These are phyloP conservation scores for Calephelis virginiensis DNA, from an alignment of 1,140 invertebrate genomes.

Conservation along the genomic window DNA sequence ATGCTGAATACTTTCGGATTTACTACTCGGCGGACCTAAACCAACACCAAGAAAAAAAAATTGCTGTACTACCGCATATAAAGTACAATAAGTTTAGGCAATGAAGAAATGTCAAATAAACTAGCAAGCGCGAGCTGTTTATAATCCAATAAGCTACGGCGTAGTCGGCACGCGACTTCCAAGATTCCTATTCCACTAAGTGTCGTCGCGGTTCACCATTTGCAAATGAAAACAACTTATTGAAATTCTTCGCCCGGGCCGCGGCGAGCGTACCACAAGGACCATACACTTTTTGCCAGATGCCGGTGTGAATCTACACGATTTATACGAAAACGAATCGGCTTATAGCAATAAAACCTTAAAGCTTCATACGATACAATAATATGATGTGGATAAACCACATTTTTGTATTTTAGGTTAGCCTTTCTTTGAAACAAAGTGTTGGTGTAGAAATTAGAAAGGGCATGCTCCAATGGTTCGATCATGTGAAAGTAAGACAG, in stretches of 20 bases:
- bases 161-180: constrained; percentile 48
- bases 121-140: constrained; percentile 38
- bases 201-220: constrained; percentile 71
- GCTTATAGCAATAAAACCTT: background rate
- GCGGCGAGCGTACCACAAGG: constrained; percentile 40
- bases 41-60: too few species aligned
- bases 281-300: constrained; percentile 50
- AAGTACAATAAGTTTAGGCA: background rate
- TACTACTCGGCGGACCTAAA: too few species aligned
- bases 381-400: background rate
- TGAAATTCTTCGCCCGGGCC: constrained; percentile 70
- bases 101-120: constrained; percentile 23
- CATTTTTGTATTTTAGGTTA: background rate
- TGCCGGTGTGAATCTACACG: constrained; percentile 20
- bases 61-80: background rate
- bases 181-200: constrained; percentile 74
- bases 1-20: too few species aligned
- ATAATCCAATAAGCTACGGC: constrained; percentile 65
- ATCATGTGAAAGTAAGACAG: too few species aligned
- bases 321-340: background rate
- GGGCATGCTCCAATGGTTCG: too few species aligned
- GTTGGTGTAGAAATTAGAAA: too few species aligned
- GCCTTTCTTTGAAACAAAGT: too few species aligned
- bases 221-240: constrained; percentile 78
- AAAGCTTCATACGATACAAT: background rate